Conservation (phyloP, 1,140 invertebrate genomes). For the Kradibia gibbosae region DNA sequence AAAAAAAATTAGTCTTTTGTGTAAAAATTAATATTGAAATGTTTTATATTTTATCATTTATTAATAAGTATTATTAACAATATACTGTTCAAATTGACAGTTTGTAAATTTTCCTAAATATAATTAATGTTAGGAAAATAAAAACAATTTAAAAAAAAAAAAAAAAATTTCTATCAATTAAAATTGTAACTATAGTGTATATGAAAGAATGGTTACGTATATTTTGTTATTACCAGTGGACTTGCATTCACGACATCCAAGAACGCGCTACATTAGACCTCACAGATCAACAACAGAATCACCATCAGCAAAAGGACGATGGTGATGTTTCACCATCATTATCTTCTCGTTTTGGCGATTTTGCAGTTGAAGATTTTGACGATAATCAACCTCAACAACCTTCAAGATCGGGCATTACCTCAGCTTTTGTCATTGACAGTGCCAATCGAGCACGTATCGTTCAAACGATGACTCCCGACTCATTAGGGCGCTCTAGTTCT, state of each 20-base stretch:
- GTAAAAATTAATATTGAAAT: too few relatives aligned
- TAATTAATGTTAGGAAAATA: too few relatives aligned
- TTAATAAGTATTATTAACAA: too few relatives aligned
- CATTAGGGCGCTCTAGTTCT: slow-evolving; percentile 51
- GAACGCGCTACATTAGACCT: slow-evolving; percentile 67
- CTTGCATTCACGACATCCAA: slow-evolving; percentile 94
- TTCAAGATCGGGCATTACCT: slow-evolving; percentile 61
- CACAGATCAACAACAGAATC: slow-evolving; percentile 62
- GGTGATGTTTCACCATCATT: slow-evolving; percentile 56
- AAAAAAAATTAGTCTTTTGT: too few relatives aligned
- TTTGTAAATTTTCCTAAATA: too few relatives aligned
- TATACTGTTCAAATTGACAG: too few relatives aligned
- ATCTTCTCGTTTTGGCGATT: slow-evolving; percentile 59
- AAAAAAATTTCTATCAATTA: too few relatives aligned
- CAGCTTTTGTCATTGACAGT: slow-evolving; percentile 63
- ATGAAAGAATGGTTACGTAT: not conserved
- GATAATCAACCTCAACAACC: slow-evolving; percentile 59
- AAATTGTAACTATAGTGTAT: not conserved
- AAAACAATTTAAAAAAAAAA: too few relatives aligned
- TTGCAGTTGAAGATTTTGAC: slow-evolving; percentile 61
- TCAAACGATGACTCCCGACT: slow-evolving; percentile 45
- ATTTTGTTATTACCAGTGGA: slow-evolving; percentile 79
- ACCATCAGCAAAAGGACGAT: slow-evolving; percentile 16
- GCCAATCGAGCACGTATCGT: slow-evolving; percentile 49
- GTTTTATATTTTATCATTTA: too few relatives aligned